These are phyloP conservation scores for Lymantria monacha DNA, from an alignment of 2,888 invertebrate genomes.

Conservation along the genomic window DNA sequence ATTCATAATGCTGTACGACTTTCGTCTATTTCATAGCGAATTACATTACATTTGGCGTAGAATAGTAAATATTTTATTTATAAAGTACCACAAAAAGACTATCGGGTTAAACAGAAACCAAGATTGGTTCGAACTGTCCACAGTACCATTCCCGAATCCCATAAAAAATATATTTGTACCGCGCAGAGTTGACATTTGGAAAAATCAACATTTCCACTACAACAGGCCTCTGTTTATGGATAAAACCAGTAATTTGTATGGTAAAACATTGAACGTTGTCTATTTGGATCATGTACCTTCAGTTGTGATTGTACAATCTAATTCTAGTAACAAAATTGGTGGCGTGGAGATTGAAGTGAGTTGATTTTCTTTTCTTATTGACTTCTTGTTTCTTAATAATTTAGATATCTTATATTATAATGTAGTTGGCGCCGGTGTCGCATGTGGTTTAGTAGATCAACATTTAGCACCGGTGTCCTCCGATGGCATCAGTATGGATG, in stretches of 20 bases:
- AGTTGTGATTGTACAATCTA: constrained; percentile 69
- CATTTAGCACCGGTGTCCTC: too few relatives aligned
- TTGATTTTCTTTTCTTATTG: background rate
- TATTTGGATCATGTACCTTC: constrained; percentile 87
- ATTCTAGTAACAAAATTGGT: constrained; percentile 62
- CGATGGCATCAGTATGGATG: too few relatives aligned
- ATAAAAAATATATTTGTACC: constrained; percentile 78
- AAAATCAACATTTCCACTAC: constrained; percentile 82
- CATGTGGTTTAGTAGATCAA: too few relatives aligned
- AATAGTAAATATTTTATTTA: constrained; percentile 88
- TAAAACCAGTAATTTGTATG: constrained; percentile 83
- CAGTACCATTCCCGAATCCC: constrained; percentile 88
- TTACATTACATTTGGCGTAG: constrained; percentile 89
- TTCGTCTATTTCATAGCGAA: constrained; percentile 84
- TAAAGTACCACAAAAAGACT: constrained; percentile 78
- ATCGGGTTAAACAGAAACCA: constrained; percentile 47
- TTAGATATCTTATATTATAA: too few relatives aligned
- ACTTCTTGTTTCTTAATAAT: too few relatives aligned
- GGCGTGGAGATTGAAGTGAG: constrained; percentile 88
- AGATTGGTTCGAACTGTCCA: constrained; percentile 87
- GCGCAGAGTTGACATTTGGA: constrained; percentile 86
- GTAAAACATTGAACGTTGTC: constrained; percentile 83
- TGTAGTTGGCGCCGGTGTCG: too few relatives aligned
- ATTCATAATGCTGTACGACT: constrained; percentile 87
- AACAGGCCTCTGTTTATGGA: constrained; percentile 76